phyloP scores from a whole-genome alignment of 1,140 invertebrate genomes.

The Cyclargus thomasi region DNA sequence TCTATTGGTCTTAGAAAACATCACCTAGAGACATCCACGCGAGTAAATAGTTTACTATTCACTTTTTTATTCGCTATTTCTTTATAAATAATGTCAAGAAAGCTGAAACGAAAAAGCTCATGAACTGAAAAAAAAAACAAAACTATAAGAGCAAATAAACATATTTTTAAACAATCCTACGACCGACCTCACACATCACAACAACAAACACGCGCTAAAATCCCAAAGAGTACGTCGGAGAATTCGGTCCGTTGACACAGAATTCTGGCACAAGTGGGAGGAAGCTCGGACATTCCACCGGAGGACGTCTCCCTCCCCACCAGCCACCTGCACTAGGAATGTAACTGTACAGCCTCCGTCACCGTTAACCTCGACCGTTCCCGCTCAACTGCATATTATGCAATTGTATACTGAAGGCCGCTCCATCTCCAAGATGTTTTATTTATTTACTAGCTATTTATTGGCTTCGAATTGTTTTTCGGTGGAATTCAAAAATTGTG shows the following conservation, averaged over 20 bases:
- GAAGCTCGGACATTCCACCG: conserved; percentile 45
- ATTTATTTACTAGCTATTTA: too few species aligned
- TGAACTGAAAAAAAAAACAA: too few species aligned
- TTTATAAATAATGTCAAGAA: too few species aligned
- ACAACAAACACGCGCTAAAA: neutral
- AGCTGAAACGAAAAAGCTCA: too few species aligned
- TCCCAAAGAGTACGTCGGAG: neutral
- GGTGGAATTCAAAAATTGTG: too few species aligned
- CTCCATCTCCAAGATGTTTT: neutral
- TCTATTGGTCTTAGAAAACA: too few species aligned
- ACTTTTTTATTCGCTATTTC: too few species aligned
- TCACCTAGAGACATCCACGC: too few species aligned
- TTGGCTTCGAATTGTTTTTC: too few species aligned
- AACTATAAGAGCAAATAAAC: neutral
- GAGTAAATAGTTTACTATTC: too few species aligned
- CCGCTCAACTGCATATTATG: conserved; percentile 38
- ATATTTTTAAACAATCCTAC: too few species aligned
- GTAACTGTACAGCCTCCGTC: conserved; percentile 68
- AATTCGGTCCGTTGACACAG: neutral
- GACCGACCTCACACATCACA: neutral
- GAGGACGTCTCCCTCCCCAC: conserved; percentile 40
- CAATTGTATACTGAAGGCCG: conserved; percentile 22
- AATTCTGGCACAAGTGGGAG: conserved; percentile 22
- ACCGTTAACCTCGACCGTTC: conserved; percentile 64
- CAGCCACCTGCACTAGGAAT: conserved; percentile 64